phyloP scores from a whole-genome alignment of 2,113 vertebrate species.

The Ctenodactylus gundi region DNA sequence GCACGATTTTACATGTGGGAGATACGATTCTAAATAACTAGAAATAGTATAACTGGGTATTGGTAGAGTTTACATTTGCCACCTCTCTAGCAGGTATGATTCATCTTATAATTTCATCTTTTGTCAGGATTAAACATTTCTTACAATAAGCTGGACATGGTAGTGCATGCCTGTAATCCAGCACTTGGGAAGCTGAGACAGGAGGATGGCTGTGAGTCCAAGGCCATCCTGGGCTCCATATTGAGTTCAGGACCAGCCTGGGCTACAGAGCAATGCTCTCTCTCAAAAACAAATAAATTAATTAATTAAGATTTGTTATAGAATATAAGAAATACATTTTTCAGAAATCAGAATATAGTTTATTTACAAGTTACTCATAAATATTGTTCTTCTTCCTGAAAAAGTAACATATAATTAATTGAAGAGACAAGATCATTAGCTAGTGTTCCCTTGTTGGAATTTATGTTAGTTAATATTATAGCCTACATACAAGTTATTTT shows the following conservation, averaged over 20 bases:
- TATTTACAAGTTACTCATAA: slow-evolving; percentile 32
- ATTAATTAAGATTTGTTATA: too few species aligned
- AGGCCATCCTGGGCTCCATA: too few species aligned
- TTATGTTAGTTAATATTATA: neutral
- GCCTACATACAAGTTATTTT: neutral
- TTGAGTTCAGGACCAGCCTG: too few species aligned
- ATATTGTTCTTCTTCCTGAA: neutral
- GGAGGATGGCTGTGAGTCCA: too few species aligned
- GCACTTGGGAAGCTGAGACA: too few species aligned
- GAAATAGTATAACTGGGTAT: neutral
- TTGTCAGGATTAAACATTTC: slow-evolving; percentile 21
- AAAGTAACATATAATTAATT: neutral
- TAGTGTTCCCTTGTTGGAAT: neutral
- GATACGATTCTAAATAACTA: neutral
- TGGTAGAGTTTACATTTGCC: neutral
- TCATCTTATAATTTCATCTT: neutral
- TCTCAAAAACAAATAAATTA: too few species aligned
- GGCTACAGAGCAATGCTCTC: too few species aligned
- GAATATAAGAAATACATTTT: neutral
- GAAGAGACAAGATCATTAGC: neutral
- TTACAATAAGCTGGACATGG: too few species aligned
- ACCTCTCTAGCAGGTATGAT: neutral
- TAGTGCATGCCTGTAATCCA: too few species aligned
- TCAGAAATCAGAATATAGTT: slow-evolving; percentile 2
- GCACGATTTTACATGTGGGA: neutral